Base-by-base conservation (phyloP, 92 coral and sea anemone genomes). In the Pocillopora meandrina region DNA sequence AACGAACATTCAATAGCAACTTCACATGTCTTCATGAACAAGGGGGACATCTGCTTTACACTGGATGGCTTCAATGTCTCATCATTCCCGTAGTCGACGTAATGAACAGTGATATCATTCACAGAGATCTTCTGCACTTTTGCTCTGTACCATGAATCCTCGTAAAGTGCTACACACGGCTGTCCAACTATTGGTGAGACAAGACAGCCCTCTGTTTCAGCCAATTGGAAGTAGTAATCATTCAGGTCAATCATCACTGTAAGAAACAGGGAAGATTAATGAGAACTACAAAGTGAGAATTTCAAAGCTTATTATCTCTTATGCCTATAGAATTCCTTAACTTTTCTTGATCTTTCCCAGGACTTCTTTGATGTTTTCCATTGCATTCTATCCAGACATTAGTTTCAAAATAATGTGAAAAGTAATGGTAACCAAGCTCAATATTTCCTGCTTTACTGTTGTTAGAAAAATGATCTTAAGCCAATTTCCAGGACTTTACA, bases 101-200 rank as follows among this genome's bases (percentile, higher is more conserved):
- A 96, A 75, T 84, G 84, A 10, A 96, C 97, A 10, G 74, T 84
- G 9, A 91, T 72, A 75, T 85, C 85, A 35, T 89, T 92, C 52
- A 78, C 88, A 1, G 96, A 79, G 56, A 87, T 71, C 34, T 84
- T 76, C 16, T 75, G 79, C 12, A 96, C 90, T 26, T 63, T 74
- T 2, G 99, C 99, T 79, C 99, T 95, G 81, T 94, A 96, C 98
- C 98, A 96, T 90, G 86, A 68, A 55, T 79, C 83, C 56, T 94
- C 98, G 74, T 84, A 94, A 87, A 90, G 62, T 19, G 98, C 96
- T 65, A 93, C 89, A 60, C 98, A 96, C 0, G 96, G 87, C 87
- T 94, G 98, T 12, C 96, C 96, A 10, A 89, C 92, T 14, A 58
- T 56, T 55, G 98, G 96, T 35, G 93, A 90, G 34, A 82, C 89